Conservation (phyloP, 2,113 vertebrate genomes). For the Thamnaconus septentrionalis region DNA sequence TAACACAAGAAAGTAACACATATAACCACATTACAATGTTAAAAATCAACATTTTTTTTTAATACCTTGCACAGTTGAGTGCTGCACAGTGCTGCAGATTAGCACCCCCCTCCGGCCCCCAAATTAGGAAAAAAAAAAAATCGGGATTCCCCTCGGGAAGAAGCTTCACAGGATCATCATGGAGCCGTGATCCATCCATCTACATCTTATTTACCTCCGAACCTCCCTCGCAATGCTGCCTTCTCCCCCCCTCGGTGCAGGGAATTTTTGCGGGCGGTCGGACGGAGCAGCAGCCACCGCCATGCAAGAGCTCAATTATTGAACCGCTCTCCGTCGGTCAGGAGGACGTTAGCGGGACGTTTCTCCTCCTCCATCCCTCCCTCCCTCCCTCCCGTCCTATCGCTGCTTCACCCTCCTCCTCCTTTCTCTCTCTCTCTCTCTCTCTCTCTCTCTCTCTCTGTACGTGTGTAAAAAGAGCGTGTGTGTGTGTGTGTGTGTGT, state of each 20-base stretch:
- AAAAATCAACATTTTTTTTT: no score
- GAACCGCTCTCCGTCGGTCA: constrained; percentile 58
- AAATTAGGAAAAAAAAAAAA: no score
- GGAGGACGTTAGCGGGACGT: constrained; percentile 59
- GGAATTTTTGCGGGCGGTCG: constrained; percentile 28
- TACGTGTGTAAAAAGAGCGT: neutral
- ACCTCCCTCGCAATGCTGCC: no score
- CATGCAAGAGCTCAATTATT: constrained; percentile 53
- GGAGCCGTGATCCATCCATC: no score
- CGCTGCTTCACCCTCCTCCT: constrained; percentile 54
- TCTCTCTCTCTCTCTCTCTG: constrained; percentile 8
- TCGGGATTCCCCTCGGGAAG: no score
- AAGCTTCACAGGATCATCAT: no score
- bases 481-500: neutral
- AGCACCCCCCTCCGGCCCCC: no score
- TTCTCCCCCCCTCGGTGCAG: constrained; percentile 14
- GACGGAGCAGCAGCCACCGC: constrained; percentile 48
- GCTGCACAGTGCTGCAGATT: no score
- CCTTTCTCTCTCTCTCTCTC: constrained; percentile 38
- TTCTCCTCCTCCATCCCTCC: constrained; percentile 8
- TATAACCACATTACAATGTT: no score
- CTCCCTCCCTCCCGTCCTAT: constrained; percentile 58
- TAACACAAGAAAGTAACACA: no score
- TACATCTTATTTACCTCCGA: no score
- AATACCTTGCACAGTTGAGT: no score